Percentiles rank a stretch among this genome's conserved stretches.
These are phyloP conservation scores for Athene noctua DNA, from an alignment of 2,113 vertebrate species.

Conservation along the genomic window DNA sequence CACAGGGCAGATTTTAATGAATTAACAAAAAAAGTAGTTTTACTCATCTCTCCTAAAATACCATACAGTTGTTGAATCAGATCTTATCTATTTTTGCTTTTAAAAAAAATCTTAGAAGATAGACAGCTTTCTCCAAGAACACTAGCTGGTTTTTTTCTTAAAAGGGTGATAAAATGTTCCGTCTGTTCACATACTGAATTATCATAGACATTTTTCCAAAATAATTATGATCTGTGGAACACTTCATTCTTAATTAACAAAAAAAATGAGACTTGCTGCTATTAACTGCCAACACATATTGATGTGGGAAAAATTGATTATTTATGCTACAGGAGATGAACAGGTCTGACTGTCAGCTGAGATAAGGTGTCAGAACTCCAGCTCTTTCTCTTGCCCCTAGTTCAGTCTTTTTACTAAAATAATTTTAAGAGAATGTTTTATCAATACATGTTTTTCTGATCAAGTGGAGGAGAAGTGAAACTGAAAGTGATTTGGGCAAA, in stretches of 20 bases:
- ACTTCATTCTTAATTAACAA: constrained; percentile 26
- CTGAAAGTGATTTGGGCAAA: background rate
- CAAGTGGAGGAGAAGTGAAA: background rate
- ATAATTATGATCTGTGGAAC: background rate
- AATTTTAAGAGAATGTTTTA: background rate
- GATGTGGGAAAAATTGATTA: constrained; percentile 4
- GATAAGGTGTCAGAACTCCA: background rate
- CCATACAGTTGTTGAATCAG: background rate
- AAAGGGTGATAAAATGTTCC: background rate
- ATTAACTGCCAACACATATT: constrained; percentile 8
- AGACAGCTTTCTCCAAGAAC: background rate
- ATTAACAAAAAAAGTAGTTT: background rate
- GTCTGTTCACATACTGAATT: background rate
- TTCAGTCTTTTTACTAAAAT: background rate
- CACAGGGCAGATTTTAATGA: constrained; percentile 9
- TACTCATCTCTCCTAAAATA: background rate
- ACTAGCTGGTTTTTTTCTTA: background rate
- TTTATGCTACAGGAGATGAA: background rate
- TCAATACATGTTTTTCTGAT: background rate
- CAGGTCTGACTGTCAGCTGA: background rate
- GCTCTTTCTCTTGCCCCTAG: background rate
- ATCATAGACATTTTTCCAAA: background rate
- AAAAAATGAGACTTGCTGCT: background rate
- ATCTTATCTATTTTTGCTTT: background rate
- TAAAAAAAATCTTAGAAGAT: background rate